Conservation (phyloP, 2,888 invertebrate genomes). For the Euphydryas editha region DNA sequence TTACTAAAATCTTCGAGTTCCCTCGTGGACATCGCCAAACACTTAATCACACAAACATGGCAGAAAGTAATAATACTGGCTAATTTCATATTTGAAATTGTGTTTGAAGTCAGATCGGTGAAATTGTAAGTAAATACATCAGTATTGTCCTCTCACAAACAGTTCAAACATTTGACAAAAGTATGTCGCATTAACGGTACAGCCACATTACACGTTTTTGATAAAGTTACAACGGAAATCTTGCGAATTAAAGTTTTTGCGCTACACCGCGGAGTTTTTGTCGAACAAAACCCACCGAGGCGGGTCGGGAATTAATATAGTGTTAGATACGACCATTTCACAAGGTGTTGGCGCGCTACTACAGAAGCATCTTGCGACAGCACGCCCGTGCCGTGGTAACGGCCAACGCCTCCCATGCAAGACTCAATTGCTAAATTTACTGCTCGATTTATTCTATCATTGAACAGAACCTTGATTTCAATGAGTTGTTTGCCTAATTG, state of each 20-base stretch:
- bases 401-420: slow-evolving; percentile 62
- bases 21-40: slow-evolving; percentile 62
- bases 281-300: slow-evolving; percentile 72
- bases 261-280: slow-evolving; percentile 64
- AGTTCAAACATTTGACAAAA: slow-evolving; percentile 52
- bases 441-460: slow-evolving; percentile 67
- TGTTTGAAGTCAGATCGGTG: slow-evolving; percentile 22
- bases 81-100: slow-evolving; percentile 57
- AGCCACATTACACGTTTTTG: slow-evolving; percentile 47
- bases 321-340: slow-evolving; percentile 81
- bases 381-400: slow-evolving; percentile 49
- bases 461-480: slow-evolving; percentile 54
- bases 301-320: slow-evolving; percentile 78
- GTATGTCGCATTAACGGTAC: slow-evolving; percentile 66
- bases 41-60: slow-evolving; percentile 62
- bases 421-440: slow-evolving; percentile 70
- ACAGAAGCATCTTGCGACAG: slow-evolving; percentile 69
- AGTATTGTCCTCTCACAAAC: slow-evolving; percentile 46
- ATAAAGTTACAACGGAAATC: slow-evolving; percentile 23
- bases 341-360: slow-evolving; percentile 75
- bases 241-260: slow-evolving; percentile 44
- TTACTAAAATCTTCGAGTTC: slow-evolving; percentile 76
- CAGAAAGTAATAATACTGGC: slow-evolving; percentile 57
- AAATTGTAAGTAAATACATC: slow-evolving; percentile 48
- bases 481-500: slow-evolving; percentile 39